Percentiles rank a stretch among this genome's conserved stretches.
phyloP scores from a whole-genome alignment of 2,888 invertebrate species.

The Synergus laeviventris region DNA sequence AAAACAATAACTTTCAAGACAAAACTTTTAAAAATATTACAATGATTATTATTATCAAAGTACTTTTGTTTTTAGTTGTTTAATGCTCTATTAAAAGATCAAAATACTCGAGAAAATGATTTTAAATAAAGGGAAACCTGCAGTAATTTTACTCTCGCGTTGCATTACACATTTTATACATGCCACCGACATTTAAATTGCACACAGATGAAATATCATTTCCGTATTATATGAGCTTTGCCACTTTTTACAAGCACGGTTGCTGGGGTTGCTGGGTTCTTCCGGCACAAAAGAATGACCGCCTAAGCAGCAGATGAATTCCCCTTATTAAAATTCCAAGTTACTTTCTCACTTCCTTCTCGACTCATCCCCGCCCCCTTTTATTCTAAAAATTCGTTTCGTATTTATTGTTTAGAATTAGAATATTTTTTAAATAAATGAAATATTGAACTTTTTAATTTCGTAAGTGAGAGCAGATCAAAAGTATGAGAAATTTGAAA shows the following conservation, averaged over 20 bases:
- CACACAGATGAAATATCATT: conserved; percentile 31
- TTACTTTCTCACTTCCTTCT: background rate
- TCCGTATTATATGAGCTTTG: conserved; percentile 29
- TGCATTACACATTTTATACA: conserved; percentile 16
- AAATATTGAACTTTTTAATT: no score
- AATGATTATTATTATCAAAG: no score
- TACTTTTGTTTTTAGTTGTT: no score
- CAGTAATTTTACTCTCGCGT: background rate
- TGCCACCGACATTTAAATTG: conserved; percentile 34
- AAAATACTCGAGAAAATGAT: background rate
- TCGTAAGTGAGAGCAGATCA: no score
- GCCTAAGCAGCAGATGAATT: conserved; percentile 34
- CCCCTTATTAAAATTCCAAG: conserved; percentile 34
- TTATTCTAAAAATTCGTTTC: background rate
- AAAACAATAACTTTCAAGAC: no score
- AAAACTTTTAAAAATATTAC: no score
- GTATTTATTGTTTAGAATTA: no score
- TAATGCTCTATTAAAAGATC: background rate
- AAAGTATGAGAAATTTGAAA: no score
- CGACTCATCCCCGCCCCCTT: background rate
- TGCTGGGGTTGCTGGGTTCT: conserved; percentile 18
- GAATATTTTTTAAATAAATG: no score
- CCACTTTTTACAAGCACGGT: conserved; percentile 16
- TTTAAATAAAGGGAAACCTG: background rate
- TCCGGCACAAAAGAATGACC: conserved; percentile 21